Evolutionary conservation across 1,140 invertebrate species (phyloP).

Genomic region (Pantala flavescens): DNA sequence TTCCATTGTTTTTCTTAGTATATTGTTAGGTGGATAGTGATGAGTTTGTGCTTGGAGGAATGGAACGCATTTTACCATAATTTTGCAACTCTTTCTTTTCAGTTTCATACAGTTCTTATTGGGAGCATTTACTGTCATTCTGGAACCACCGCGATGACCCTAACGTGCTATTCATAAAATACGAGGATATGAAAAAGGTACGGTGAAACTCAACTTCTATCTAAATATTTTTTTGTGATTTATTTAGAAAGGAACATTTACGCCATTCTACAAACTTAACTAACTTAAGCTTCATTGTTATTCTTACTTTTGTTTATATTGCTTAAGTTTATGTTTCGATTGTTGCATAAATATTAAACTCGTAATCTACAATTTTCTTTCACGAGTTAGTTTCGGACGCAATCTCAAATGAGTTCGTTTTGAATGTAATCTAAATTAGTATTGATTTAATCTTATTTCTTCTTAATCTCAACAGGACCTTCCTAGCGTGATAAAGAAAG

Average conservation of each 20-base stretch:
- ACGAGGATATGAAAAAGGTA: conserved; percentile 32
- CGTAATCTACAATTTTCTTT: too few relatives aligned
- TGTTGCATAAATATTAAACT: too few relatives aligned
- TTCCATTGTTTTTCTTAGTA: not conserved
- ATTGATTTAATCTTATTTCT: not conserved
- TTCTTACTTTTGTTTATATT: not conserved
- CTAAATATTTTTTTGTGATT: not conserved
- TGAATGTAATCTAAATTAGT: too few relatives aligned
- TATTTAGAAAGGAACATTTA: not conserved
- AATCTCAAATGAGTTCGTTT: too few relatives aligned
- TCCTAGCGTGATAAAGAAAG: conserved; percentile 16
- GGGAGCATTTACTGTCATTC: conserved; percentile 23
- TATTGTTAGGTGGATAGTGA: too few relatives aligned
- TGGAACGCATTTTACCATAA: too few relatives aligned
- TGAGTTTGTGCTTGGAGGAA: too few relatives aligned
- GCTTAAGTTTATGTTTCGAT: too few relatives aligned
- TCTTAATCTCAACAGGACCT: conserved; percentile 20
- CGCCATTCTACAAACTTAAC: not conserved
- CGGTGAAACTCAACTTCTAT: not conserved
- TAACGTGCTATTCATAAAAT: conserved; percentile 35
- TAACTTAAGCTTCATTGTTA: not conserved
- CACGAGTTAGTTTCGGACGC: too few relatives aligned
- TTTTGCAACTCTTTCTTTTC: conserved; percentile 13
- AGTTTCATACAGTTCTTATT: conserved; percentile 20
- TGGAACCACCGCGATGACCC: conserved; percentile 30